These are phyloP conservation scores for Caradrina clavipalpis DNA, from an alignment of 2,888 invertebrate genomes.

Conservation along the genomic window DNA sequence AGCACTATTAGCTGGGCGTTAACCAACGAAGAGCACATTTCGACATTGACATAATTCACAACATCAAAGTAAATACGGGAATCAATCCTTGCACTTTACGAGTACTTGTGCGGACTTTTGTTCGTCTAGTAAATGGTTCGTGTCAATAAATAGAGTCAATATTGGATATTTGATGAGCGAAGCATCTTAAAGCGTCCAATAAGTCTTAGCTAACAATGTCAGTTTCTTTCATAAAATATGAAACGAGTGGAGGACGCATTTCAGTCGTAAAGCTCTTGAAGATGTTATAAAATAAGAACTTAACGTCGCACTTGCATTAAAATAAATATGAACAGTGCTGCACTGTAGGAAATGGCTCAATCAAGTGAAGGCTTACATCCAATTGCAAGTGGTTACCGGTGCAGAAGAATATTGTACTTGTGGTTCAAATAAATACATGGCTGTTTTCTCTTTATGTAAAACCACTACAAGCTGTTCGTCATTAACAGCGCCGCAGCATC, in stretches of 20 bases:
- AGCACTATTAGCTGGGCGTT: constrained; percentile 29
- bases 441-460: not conserved
- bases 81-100: constrained; percentile 39
- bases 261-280: constrained; percentile 14
- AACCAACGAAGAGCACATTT: constrained; percentile 33
- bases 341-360: not conserved
- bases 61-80: constrained; percentile 50
- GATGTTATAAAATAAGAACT: constrained; percentile 23
- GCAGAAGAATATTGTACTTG: not conserved
- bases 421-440: not conserved
- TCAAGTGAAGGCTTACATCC: constrained; percentile 11
- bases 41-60: constrained; percentile 59
- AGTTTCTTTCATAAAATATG: constrained; percentile 1
- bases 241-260: too few species aligned
- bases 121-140: constrained; percentile 17
- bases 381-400: constrained; percentile 2
- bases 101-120: constrained; percentile 40
- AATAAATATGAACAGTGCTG: constrained; percentile 17
- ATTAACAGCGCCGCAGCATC: constrained; percentile 33
- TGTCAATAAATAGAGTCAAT: constrained; percentile 33
- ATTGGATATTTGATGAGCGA: constrained; percentile 28
- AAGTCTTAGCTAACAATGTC: constrained; percentile 13
- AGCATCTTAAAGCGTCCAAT: constrained; percentile 18
- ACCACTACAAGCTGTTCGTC: constrained; percentile 1
- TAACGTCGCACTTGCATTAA: constrained; percentile 11